A percentile compares a stretch with the other conserved stretches of the same genome.
These are phyloP conservation scores for Sebastes iracundus DNA, from an alignment of 2,797 vertebrate genomes.

Conservation along the genomic window DNA sequence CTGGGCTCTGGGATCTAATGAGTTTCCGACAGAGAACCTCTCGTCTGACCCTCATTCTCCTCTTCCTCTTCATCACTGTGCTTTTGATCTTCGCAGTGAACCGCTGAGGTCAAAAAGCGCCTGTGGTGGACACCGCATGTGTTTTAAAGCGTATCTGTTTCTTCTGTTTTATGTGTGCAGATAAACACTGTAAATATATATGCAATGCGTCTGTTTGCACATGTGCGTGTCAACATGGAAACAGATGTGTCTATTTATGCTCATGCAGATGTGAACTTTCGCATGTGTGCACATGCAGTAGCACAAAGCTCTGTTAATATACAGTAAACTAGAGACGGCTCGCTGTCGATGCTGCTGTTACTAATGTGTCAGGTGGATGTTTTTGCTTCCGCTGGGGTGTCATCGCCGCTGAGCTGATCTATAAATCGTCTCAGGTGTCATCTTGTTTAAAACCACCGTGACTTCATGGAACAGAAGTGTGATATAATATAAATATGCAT, in stretches of 20 bases:
- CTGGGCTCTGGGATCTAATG: conserved; percentile 56
- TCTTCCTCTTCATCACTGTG: conserved; percentile 39
- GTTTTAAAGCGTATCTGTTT: conserved; percentile 10
- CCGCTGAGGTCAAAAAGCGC: conserved; percentile 28
- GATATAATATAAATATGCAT: too few species aligned
- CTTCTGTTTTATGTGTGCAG: background rate
- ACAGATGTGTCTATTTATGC: conserved; percentile 11
- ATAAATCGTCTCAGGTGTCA: conserved; percentile 44
- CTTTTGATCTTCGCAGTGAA: conserved; percentile 53
- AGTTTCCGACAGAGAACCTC: conserved; percentile 58
- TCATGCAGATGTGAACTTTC: background rate
- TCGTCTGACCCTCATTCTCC: conserved; percentile 39
- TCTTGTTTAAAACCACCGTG: conserved; percentile 28
- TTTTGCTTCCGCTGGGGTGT: conserved; percentile 13
- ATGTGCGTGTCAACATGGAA: background rate
- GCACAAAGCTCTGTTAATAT: background rate
- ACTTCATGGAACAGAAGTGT: background rate
- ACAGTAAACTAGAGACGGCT: background rate
- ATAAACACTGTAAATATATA: background rate
- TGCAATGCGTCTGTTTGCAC: background rate
- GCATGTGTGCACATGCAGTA: background rate
- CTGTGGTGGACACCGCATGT: background rate
- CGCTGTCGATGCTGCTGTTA: conserved; percentile 1
- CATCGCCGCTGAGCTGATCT: conserved; percentile 33
- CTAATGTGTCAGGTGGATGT: conserved; percentile 2